Evolutionary conservation across 2,113 vertebrate genomes (phyloP), one percentile per base, ranked within the genome.

Genomic region (Osmerus eperlanus): DNA sequence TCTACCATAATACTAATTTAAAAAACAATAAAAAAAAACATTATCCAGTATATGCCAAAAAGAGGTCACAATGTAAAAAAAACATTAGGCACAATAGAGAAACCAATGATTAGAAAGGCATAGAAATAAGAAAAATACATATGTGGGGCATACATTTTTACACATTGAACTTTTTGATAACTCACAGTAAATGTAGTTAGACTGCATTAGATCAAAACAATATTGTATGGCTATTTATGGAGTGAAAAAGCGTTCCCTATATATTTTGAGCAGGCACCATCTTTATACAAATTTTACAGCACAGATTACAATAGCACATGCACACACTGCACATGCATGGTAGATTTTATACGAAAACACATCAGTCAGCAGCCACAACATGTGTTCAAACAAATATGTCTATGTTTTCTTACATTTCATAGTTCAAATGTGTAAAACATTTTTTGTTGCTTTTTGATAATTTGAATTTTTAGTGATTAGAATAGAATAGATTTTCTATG

Each of bases 381-480:
- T 41, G 41, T 47, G 9, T 47, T 47, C 41, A 47, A 47, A 2
- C 7, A 47, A 5, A 47, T 47, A 8, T 47, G 41, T 47, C 32
- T 36, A 36, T 4, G 8, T 32, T 15, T 32, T 32, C 23, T 54
- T 36, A 41, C 62, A 32, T 18, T 21, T 32, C 32, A 14, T 9
- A 65, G 62, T 65, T 32, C 11, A 65, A 65, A 18, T 18, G 14
- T 32, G 23, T 12, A 64, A 18, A 69, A 66, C 73, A 54, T n/a
- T 51, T 51, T 21, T 36, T 16, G 60, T 14, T 62, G 60, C 13
- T 29, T 25, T 15, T 62, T 21, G 25, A 62, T 62, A 0, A 62
- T 25, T 15, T 5, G 3, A 47, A 47, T 53, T 67, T 52, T 67
- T 13, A 52, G n/a, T 36, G 3, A 65, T 36, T 19, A 13, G 41